A percentile compares a stretch with the other conserved stretches of the same genome.
These are phyloP conservation scores for Erebia aethiops DNA, from an alignment of 2,888 invertebrate genomes.

Conservation along the genomic window DNA sequence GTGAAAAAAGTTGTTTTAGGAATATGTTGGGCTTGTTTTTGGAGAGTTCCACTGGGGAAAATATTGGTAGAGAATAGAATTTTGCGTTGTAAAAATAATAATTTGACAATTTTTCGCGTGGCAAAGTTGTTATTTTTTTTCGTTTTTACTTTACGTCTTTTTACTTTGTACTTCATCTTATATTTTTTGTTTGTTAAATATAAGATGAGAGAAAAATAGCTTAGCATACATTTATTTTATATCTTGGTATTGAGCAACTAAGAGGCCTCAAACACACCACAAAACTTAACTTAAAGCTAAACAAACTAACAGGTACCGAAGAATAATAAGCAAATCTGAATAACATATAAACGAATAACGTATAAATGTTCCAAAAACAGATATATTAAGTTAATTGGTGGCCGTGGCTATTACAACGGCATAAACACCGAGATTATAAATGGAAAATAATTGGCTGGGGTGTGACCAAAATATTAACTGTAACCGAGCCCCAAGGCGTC, in stretches of 20 bases:
- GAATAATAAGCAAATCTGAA: neutral
- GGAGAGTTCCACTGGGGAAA: slow-evolving; percentile 8
- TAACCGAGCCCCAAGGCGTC: no score
- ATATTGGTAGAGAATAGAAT: neutral
- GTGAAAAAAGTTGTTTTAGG: slow-evolving; percentile 25
- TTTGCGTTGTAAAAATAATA: neutral
- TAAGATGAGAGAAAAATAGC: no score
- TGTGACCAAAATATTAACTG: slow-evolving; percentile 1
- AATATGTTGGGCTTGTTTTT: slow-evolving; percentile 17
- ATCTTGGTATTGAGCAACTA: no score
- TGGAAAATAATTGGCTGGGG: neutral
- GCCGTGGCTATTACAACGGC: neutral
- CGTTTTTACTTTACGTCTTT: neutral
- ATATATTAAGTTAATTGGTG: neutral
- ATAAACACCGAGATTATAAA: slow-evolving; percentile 4
- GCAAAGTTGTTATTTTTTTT: no score
- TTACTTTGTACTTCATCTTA: neutral
- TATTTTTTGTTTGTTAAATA: no score
- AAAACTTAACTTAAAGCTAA: no score
- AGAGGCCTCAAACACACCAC: no score
- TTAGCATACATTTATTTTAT: no score
- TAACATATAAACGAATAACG: neutral
- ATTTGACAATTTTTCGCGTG: neutral
- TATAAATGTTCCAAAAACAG: neutral
- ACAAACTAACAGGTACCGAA: neutral